A percentile compares a stretch with the other conserved stretches of the same genome.
Evolutionary conservation across 2,888 invertebrate species (phyloP).

Genomic region (Abscondita cerata): DNA sequence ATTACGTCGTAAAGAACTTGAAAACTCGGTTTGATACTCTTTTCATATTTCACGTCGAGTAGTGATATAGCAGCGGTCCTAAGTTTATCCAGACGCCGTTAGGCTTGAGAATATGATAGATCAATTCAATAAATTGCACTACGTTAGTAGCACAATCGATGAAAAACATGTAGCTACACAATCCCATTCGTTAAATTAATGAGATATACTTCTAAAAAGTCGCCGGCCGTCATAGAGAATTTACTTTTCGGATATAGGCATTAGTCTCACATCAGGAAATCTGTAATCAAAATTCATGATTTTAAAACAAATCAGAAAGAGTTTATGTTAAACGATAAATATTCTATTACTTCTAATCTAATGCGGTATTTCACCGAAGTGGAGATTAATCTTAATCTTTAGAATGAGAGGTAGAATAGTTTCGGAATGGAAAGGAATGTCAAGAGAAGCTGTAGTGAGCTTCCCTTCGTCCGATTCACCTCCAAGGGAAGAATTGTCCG

Average conservation of each 20-base stretch:
- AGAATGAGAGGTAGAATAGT: no score
- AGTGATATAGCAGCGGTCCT: constrained; percentile 92
- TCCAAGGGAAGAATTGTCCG: no score
- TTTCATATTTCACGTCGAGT: constrained; percentile 83
- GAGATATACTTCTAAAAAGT: constrained; percentile 90
- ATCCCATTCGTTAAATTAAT: constrained; percentile 79
- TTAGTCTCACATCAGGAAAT: constrained; percentile 90
- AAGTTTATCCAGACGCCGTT: constrained; percentile 90
- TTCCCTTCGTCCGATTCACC: no score
- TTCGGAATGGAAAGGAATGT: no score
- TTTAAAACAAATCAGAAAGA: no score
- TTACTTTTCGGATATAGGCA: constrained; percentile 68
- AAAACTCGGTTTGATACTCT: constrained; percentile 93
- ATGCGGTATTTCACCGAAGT: no score
- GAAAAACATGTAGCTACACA: constrained; percentile 97
- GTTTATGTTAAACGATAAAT: no score
- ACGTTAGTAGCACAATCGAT: constrained; percentile 98
- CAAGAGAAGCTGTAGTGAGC: no score
- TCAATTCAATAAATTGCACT: constrained; percentile 92
- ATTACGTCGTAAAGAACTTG: constrained; percentile 73
- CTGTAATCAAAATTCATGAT: no score
- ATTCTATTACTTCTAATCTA: no score
- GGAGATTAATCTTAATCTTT: no score
- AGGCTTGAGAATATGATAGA: constrained; percentile 87
- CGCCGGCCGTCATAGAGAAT: constrained; percentile 97